Evolutionary conservation across 2,113 vertebrate species (phyloP).

Genomic region (Sciurus niger): DNA sequence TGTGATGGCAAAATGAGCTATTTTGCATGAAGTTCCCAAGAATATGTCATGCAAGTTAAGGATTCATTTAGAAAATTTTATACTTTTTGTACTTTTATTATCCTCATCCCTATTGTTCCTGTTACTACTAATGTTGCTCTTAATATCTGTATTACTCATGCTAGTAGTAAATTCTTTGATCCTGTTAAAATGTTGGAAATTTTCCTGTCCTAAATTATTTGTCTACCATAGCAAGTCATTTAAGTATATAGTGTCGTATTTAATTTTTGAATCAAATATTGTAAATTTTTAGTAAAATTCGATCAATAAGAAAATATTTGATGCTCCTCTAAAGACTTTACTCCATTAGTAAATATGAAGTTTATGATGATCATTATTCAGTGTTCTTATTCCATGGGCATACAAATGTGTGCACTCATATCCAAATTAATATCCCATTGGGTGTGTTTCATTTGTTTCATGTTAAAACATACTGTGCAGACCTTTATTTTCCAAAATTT

Average conservation of each 20-base stretch:
- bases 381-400: neutral
- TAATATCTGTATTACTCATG: neutral
- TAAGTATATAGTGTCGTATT: neutral
- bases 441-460: neutral
- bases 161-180: neutral
- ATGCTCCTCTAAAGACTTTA: neutral
- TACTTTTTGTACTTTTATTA: neutral
- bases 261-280: neutral
- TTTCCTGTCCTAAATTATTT: neutral
- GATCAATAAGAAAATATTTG: neutral
- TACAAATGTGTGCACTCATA: neutral
- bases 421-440: neutral
- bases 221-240: neutral
- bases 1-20: neutral
- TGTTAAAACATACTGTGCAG: neutral
- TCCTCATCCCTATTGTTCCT: neutral
- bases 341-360: neutral
- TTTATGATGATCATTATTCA: neutral
- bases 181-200: neutral
- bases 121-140: neutral
- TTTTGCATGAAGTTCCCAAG: neutral
- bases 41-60: neutral
- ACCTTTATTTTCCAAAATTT: neutral
- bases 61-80: neutral
- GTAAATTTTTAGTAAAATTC: neutral